These are phyloP conservation scores for Rhynchomys soricoides DNA, from an alignment of 2,113 vertebrate genomes.

Conservation along the genomic window DNA sequence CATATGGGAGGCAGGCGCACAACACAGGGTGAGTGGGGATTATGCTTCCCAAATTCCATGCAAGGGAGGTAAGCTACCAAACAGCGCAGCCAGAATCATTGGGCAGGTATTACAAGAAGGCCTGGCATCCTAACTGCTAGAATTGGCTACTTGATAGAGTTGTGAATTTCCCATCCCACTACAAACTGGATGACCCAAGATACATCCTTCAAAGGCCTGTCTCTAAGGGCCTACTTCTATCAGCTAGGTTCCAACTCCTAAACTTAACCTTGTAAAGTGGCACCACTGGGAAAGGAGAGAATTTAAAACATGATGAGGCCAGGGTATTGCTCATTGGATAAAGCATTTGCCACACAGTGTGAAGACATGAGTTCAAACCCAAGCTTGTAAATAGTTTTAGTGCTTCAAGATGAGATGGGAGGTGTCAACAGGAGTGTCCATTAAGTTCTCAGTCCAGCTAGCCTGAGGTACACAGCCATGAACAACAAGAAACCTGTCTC, in stretches of 20 bases:
- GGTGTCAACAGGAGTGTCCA: no score
- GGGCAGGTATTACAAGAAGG: background rate
- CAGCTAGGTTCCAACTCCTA: background rate
- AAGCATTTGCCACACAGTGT: background rate
- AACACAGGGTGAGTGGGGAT: background rate
- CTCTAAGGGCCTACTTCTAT: no score
- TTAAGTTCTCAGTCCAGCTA: background rate
- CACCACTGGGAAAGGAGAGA: background rate
- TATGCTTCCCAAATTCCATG: background rate
- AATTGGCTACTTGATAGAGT: background rate
- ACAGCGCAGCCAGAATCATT: background rate
- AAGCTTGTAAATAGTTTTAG: background rate
- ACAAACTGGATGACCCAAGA: background rate
- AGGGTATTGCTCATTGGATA: background rate
- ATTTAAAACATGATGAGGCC: background rate
- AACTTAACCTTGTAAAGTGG: background rate
- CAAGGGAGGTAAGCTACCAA: background rate
- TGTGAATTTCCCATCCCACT: background rate
- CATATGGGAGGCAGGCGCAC: background rate
- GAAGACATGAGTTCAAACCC: background rate
- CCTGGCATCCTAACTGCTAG: background rate
- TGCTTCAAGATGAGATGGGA: background rate
- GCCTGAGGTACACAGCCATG: background rate
- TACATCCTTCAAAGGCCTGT: background rate
- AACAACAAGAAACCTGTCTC: background rate